phyloP scores from a whole-genome alignment of 2,888 invertebrate genomes.

The Leucoptera coffeella region DNA sequence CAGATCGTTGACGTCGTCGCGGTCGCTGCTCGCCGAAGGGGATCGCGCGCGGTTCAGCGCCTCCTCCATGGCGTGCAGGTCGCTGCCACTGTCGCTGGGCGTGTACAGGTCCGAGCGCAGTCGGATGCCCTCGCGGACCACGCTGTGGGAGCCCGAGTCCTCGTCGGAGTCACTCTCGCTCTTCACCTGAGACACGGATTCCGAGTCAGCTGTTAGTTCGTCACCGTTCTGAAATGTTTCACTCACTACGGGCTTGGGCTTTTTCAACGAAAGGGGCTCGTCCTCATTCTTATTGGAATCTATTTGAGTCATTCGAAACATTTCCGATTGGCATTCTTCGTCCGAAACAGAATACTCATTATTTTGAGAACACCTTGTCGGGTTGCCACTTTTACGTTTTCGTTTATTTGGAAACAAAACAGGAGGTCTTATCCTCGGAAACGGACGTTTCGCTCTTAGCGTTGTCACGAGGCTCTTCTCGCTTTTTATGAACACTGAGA shows the following conservation, averaged over 20 bases:
- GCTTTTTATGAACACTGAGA: conserved; percentile 61
- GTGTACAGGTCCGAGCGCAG: conserved; percentile 41
- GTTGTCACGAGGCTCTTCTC: conserved; percentile 38
- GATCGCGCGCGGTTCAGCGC: conserved; percentile 45
- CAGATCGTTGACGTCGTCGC: conserved; percentile 42
- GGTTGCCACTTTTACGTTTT: conserved; percentile 78
- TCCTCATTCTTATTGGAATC: conserved; percentile 31
- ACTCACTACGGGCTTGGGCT: conserved; percentile 36
- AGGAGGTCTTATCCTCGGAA: conserved; percentile 35
- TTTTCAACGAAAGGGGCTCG: conserved; percentile 39
- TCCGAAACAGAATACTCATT: conserved; percentile 43
- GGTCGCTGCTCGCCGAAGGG: conserved; percentile 37
- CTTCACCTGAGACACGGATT: conserved; percentile 31
- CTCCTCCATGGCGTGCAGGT: conserved; percentile 43
- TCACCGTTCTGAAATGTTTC: conserved; percentile 42
- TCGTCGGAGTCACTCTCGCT: conserved; percentile 48
- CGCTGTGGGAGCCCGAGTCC: conserved; percentile 42
- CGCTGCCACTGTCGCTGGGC: conserved; percentile 46
- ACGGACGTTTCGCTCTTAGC: conserved; percentile 30
- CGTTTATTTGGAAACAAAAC: conserved; percentile 60
- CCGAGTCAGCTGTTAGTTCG: conserved; percentile 30
- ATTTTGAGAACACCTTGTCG: conserved; percentile 64
- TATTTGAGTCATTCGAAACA: conserved; percentile 35
- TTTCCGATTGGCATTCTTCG: conserved; percentile 36
- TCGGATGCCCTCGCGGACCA: conserved; percentile 39